A percentile compares a stretch with the other conserved stretches of the same genome.
Conservation (phyloP, 2,888 invertebrate genomes). For the Pecten maximus region DNA sequence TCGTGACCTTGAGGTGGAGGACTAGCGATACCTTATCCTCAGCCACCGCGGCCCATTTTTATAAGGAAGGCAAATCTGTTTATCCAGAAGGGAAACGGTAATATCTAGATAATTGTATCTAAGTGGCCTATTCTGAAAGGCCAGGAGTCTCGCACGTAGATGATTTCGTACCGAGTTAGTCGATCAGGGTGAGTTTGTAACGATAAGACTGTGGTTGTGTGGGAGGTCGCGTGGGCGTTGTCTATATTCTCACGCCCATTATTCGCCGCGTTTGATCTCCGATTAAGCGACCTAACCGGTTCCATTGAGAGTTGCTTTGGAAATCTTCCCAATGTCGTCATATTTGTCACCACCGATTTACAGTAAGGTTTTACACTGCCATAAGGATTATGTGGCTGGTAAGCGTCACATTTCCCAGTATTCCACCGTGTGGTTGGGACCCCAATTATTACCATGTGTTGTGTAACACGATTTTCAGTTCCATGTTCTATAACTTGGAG, state of each 20-base stretch:
- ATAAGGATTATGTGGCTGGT: background rate
- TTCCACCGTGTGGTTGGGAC: background rate
- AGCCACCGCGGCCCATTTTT: no score
- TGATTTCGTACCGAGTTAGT: no score
- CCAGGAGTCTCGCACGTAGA: no score
- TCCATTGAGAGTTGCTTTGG: background rate
- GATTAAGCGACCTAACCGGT: background rate
- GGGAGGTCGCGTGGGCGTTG: background rate
- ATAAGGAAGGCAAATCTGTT: no score
- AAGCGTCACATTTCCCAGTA: background rate
- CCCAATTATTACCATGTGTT: background rate
- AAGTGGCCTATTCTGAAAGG: no score
- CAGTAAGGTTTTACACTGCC: background rate
- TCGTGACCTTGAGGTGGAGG: no score
- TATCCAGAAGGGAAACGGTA: no score
- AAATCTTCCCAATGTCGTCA: background rate
- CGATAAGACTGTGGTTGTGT: background rate
- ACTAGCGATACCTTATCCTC: no score
- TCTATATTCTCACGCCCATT: constrained; percentile 5
- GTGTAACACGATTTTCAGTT: background rate
- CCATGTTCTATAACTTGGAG: no score
- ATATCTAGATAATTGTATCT: no score
- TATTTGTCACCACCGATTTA: background rate
- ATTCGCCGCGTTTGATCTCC: background rate
- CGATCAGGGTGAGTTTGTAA: no score